These are phyloP conservation scores for Tautogolabrus adspersus DNA, from an alignment of 2,113 vertebrate genomes.

Conservation along the genomic window DNA sequence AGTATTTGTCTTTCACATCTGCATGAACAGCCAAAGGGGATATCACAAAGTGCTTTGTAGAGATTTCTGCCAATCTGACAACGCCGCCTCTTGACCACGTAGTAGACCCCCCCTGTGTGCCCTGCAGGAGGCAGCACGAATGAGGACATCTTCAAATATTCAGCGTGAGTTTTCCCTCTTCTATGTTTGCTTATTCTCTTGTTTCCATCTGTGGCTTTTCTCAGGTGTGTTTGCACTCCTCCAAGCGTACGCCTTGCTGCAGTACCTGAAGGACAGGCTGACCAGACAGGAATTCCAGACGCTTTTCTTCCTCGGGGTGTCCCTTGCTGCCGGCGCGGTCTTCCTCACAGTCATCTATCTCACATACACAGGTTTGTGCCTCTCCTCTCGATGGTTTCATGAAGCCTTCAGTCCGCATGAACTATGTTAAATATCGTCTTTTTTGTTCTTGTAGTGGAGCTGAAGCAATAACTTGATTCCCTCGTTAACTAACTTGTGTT, in stretches of 20 bases:
- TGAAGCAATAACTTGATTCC: too few relatives aligned
- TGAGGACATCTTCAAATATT: slow-evolving; percentile 53
- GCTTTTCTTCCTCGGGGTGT: slow-evolving; percentile 94
- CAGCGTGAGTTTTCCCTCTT: slow-evolving; percentile 10
- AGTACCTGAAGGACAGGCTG: slow-evolving; percentile 93
- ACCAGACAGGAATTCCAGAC: slow-evolving; percentile 97
- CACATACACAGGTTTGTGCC: slow-evolving; percentile 92
- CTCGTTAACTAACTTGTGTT: too few relatives aligned
- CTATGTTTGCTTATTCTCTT: slow-evolving; percentile 46
- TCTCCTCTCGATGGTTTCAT: not conserved
- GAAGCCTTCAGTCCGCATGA: too few relatives aligned
- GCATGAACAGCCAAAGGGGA: slow-evolving; percentile 38
- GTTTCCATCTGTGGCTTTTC: slow-evolving; percentile 24
- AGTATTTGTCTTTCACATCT: slow-evolving; percentile 56
- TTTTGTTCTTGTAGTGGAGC: too few relatives aligned
- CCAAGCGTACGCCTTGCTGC: slow-evolving; percentile 95
- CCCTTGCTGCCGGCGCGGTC: slow-evolving; percentile 90
- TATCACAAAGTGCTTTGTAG: slow-evolving; percentile 15
- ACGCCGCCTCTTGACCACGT: slow-evolving; percentile 6
- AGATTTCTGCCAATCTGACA: slow-evolving; percentile 30
- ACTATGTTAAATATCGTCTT: too few relatives aligned
- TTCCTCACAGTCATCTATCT: slow-evolving; percentile 97
- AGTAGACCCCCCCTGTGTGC: slow-evolving; percentile 34
- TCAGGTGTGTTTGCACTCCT: slow-evolving; percentile 96
- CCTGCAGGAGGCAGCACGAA: slow-evolving; percentile 43